Percentiles rank a stretch among this genome's conserved stretches.
phyloP scores from a whole-genome alignment of 2,113 vertebrate species.

The Silurus glanis region DNA sequence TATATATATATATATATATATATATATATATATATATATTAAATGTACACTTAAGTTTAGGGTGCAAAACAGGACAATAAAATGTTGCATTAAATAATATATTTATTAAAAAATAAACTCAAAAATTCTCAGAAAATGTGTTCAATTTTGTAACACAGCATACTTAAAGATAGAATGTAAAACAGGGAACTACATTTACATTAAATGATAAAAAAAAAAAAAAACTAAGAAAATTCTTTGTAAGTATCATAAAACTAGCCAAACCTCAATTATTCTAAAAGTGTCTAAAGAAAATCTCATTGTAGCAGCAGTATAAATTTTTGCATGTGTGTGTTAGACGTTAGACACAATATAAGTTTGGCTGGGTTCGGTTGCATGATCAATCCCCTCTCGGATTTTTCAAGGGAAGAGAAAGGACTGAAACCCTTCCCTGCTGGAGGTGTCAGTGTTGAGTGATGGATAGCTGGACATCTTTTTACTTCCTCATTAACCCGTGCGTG shows the following conservation, averaged over 20 bases:
- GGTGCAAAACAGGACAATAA: neutral
- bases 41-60: neutral
- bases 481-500: constrained; percentile 69
- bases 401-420: constrained; percentile 44
- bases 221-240: neutral
- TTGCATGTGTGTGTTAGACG: constrained; percentile 8
- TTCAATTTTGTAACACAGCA: too few species aligned
- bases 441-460: constrained; percentile 71
- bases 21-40: too few species aligned
- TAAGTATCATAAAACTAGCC: neutral
- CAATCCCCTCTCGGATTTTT: constrained; percentile 46
- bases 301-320: neutral
- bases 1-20: too few species aligned
- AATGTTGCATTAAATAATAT: neutral
- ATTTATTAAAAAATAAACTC: neutral
- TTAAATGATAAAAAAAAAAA: neutral
- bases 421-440: constrained; percentile 41
- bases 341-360: neutral
- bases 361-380: constrained; percentile 27
- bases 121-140: neutral
- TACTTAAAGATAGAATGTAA: too few species aligned
- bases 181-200: too few species aligned
- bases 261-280: neutral
- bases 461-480: constrained; percentile 62
- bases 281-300: neutral